phyloP scores from a whole-genome alignment of 2,888 invertebrate species.

The Diarsia mendica region DNA sequence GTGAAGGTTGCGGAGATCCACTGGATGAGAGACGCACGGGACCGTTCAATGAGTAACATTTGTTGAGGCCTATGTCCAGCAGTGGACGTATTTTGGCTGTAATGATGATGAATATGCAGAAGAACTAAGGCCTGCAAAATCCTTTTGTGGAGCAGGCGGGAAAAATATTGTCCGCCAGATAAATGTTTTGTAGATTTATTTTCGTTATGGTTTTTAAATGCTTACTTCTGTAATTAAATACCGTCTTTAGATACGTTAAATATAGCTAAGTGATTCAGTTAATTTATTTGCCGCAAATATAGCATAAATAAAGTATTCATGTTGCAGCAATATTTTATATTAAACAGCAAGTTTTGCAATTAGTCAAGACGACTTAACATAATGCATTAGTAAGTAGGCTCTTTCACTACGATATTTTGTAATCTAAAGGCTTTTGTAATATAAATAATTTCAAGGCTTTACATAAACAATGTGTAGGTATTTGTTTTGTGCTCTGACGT shows the following conservation, averaged over 20 bases:
- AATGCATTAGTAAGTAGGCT: too few species aligned
- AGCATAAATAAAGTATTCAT: background rate
- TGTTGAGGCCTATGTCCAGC: too few species aligned
- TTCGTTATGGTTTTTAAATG: background rate
- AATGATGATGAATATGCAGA: too few species aligned
- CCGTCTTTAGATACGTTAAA: background rate
- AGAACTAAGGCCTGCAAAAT: background rate
- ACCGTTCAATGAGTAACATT: too few species aligned
- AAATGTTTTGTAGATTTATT: background rate
- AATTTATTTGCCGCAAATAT: background rate
- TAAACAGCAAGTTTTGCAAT: background rate
- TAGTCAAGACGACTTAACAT: background rate
- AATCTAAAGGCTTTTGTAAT: background rate
- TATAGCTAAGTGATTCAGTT: too few species aligned
- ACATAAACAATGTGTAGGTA: too few species aligned
- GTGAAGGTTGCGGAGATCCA: too few species aligned
- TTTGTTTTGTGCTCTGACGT: too few species aligned
- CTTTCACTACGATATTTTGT: constrained; percentile 1
- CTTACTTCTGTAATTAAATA: background rate
- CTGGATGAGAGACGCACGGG: too few species aligned
- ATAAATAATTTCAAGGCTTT: background rate
- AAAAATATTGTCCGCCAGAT: background rate
- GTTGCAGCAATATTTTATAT: background rate
- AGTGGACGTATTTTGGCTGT: too few species aligned
- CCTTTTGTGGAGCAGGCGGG: background rate